These are phyloP conservation scores for Rhinoraja longicauda DNA, from an alignment of 2,797 vertebrate genomes.

Conservation along the genomic window DNA sequence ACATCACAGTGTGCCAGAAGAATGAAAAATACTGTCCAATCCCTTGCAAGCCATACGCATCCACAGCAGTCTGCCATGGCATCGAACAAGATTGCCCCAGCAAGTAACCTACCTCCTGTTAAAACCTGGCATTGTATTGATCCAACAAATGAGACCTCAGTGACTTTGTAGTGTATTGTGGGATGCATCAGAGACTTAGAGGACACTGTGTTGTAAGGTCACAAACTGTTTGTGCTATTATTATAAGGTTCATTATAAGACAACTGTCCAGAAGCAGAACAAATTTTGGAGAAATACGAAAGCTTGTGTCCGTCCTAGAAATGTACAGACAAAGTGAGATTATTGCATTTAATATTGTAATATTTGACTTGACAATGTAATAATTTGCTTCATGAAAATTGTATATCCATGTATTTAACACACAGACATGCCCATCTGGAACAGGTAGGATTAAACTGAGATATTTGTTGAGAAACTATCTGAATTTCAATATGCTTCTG, in stretches of 20 bases:
- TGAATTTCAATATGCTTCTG: background rate
- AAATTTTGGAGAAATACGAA: background rate
- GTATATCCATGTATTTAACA: background rate
- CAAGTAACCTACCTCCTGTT: constrained; percentile 11
- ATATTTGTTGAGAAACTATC: background rate
- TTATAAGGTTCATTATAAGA: constrained; percentile 3
- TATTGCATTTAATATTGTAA: background rate
- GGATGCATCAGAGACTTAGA: background rate
- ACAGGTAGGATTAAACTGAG: constrained; percentile 25
- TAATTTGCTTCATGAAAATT: constrained; percentile 17
- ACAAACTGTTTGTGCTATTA: background rate
- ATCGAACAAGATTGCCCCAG: constrained; percentile 30
- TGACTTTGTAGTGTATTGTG: constrained; percentile 10
- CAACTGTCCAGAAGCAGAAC: background rate
- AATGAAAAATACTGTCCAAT: background rate
- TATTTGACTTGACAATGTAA: background rate
- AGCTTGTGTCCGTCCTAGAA: background rate
- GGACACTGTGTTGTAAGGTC: background rate
- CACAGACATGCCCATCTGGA: constrained; percentile 19
- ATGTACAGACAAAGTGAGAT: background rate
- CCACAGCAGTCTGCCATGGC: constrained; percentile 18
- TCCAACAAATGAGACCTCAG: constrained; percentile 32
- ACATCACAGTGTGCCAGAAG: too few relatives aligned
- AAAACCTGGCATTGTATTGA: constrained; percentile 11
- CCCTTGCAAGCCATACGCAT: constrained; percentile 9